Conservation (phyloP, 2,888 invertebrate genomes). For the Autographa pulchrina region DNA sequence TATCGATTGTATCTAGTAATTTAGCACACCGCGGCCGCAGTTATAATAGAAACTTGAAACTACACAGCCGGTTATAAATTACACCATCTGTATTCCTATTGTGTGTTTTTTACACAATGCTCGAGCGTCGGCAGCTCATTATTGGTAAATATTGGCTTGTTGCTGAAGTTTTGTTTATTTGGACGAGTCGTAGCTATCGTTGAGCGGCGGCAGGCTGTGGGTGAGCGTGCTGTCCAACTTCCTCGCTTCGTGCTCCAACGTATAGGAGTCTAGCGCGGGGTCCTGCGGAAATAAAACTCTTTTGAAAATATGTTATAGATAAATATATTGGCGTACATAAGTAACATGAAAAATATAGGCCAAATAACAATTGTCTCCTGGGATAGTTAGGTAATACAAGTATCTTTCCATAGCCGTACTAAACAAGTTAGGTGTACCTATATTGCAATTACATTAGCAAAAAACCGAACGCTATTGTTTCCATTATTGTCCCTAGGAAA, state of each 20-base stretch:
- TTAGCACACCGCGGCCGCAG: conserved; percentile 41
- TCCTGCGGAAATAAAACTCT: conserved; percentile 88
- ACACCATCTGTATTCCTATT: conserved; percentile 58
- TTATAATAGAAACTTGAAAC: conserved; percentile 53
- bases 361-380: too few relatives aligned
- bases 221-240: conserved; percentile 91
- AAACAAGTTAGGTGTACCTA: too few relatives aligned
- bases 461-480: not conserved
- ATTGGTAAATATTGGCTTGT: conserved; percentile 54
- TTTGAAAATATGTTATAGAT: not conserved
- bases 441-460: not conserved
- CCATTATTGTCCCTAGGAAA: not conserved
- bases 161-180: conserved; percentile 70
- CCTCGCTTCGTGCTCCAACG: conserved; percentile 97
- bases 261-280: conserved; percentile 95
- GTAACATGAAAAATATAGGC: too few relatives aligned
- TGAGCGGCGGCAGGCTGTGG: conserved; percentile 90
- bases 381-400: not conserved
- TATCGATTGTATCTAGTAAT: conserved; percentile 48
- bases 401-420: too few relatives aligned
- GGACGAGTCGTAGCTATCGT: conserved; percentile 86
- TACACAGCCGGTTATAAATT: conserved; percentile 56
- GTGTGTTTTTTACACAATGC: conserved; percentile 51
- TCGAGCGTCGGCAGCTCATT: conserved; percentile 32
- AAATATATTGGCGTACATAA: too few relatives aligned